Evolutionary conservation across 2,797 vertebrate genomes (phyloP).

Genomic region (Cynodonichthys magdalenae): DNA sequence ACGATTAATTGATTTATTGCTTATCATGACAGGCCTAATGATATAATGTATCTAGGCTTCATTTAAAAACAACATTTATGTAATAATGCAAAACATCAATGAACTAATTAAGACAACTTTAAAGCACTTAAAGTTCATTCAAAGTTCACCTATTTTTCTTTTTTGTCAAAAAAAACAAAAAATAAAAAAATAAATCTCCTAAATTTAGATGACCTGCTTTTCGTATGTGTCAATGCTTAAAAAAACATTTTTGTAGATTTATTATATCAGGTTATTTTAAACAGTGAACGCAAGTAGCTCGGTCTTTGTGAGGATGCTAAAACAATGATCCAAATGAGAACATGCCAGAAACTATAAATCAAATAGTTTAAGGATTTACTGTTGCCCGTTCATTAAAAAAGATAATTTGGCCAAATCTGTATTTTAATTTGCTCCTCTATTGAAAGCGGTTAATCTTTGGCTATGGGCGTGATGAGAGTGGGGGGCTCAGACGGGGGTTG

Average conservation of each 20-base stretch:
- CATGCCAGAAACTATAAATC: slow-evolving; percentile 39
- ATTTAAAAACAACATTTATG: too few species aligned
- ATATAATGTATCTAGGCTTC: slow-evolving; percentile 3
- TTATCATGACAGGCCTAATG: too few species aligned
- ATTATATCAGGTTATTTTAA: slow-evolving; percentile 2
- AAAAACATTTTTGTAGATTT: background rate
- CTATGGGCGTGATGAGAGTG: slow-evolving; percentile 52
- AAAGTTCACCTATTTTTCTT: background rate
- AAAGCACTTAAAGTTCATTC: too few species aligned
- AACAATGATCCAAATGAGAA: slow-evolving; percentile 23
- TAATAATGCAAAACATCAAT: slow-evolving; percentile 1
- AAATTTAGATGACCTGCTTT: background rate
- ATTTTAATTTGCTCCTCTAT: slow-evolving; percentile 69
- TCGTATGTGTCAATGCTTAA: background rate
- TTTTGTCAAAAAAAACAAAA: background rate
- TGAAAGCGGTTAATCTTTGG: slow-evolving; percentile 76
- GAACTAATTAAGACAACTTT: slow-evolving; percentile 4
- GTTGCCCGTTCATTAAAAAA: slow-evolving; percentile 47
- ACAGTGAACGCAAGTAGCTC: slow-evolving; percentile 4
- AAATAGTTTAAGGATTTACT: slow-evolving; percentile 36
- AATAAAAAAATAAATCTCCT: slow-evolving; percentile 3
- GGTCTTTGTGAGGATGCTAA: background rate
- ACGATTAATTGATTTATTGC: too few species aligned
- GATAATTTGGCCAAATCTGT: slow-evolving; percentile 58
- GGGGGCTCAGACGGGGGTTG: background rate